Percentiles rank a stretch among this genome's conserved stretches.
phyloP scores from a whole-genome alignment of 2,113 vertebrate genomes.

The Clupea harengus region DNA sequence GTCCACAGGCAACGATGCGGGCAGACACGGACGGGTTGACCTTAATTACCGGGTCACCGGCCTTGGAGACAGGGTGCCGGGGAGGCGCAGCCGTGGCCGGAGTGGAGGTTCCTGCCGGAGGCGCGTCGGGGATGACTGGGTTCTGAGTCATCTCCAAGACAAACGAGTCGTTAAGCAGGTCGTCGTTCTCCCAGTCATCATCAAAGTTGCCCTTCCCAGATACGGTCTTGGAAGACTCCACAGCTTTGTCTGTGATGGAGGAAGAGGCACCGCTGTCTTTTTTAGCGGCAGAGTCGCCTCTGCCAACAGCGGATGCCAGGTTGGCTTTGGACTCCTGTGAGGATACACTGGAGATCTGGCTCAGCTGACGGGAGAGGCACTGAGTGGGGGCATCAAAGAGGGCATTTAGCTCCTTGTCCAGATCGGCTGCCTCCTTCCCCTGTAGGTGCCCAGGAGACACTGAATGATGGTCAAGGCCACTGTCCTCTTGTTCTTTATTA shows the following conservation, averaged over 20 bases:
- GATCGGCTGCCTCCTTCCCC: constrained; percentile 50
- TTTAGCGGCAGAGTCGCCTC: background rate
- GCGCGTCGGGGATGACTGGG: constrained; percentile 53
- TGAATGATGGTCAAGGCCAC: background rate
- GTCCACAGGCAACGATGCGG: constrained; percentile 18
- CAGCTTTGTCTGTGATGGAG: background rate
- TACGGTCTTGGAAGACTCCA: constrained; percentile 35
- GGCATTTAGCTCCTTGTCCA: constrained; percentile 80
- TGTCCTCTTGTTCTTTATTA: constrained; percentile 65
- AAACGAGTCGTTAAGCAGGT: constrained; percentile 80
- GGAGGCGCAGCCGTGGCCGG: constrained; percentile 11
- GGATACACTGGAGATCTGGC: constrained; percentile 64
- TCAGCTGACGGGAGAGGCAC: constrained; percentile 74
- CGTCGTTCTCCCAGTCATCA: constrained; percentile 83
- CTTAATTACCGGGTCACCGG: constrained; percentile 24
- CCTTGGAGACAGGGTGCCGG: constrained; percentile 41
- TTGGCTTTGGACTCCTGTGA: constrained; percentile 51
- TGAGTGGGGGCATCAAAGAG: constrained; percentile 91
- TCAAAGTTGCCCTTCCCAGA: constrained; percentile 66
- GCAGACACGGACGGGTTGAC: constrained; percentile 1
- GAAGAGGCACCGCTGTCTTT: background rate
- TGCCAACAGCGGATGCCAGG: background rate
- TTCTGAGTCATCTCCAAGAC: constrained; percentile 75
- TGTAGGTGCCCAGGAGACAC: constrained; percentile 3
- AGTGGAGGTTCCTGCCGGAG: constrained; percentile 36